Evolutionary conservation across 2,113 vertebrate species (phyloP).

Genomic region (Campylomormyrus numenius): DNA sequence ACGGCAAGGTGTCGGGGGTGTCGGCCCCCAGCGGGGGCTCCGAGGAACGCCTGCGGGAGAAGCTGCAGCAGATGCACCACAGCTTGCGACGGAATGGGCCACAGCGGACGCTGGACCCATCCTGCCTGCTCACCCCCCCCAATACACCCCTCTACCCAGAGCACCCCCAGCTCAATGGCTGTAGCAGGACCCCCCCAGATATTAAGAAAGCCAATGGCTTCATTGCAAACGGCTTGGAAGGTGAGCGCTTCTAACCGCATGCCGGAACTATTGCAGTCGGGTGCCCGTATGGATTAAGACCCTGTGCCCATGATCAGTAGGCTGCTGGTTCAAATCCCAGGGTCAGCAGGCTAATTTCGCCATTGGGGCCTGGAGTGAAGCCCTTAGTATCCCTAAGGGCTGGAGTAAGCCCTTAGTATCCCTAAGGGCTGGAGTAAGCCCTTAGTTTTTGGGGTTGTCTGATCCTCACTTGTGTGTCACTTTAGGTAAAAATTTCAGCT

Average conservation of each 20-base stretch:
- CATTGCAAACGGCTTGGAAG: conserved; percentile 65
- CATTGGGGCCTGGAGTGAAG: not conserved
- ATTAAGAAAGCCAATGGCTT: conserved; percentile 60
- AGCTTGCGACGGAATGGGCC: conserved; percentile 49
- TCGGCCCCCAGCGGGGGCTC: conserved; percentile 19
- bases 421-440: not conserved
- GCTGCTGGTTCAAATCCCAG: not conserved
- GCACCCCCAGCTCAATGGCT: conserved; percentile 46
- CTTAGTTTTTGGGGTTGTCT: not conserved
- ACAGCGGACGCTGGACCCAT: conserved; percentile 57
- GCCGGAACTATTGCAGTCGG: not conserved
- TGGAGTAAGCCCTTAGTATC: not conserved
- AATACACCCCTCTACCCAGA: conserved; percentile 72
- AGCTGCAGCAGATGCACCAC: conserved; percentile 56
- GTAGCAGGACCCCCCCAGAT: conserved; percentile 49
- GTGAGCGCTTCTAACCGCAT: conserved; percentile 43
- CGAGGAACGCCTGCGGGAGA: conserved; percentile 37
- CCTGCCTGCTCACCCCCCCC: conserved; percentile 80
- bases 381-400: not conserved
- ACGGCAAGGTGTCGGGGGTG: not conserved
- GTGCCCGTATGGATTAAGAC: not conserved
- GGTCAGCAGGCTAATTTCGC: not conserved
- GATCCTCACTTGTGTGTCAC: not conserved
- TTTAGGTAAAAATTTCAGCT: not conserved
- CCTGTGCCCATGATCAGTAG: not conserved